Evolutionary conservation across 1,140 invertebrate genomes (phyloP).

Genomic region (Triops longicaudatus): DNA sequence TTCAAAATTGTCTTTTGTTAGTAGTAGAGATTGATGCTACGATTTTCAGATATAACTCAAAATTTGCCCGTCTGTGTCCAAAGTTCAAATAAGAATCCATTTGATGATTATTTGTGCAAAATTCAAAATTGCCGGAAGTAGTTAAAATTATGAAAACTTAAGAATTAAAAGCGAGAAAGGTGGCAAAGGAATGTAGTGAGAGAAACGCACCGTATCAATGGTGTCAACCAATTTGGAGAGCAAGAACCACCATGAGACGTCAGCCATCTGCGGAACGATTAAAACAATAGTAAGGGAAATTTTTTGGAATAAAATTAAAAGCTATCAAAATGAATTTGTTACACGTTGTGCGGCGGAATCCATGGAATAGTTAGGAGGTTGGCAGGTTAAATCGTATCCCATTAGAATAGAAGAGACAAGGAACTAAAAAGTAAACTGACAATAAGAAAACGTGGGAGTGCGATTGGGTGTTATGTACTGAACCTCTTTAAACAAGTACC

Average conservation of each 20-base stretch:
- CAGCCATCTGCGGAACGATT: slow-evolving; percentile 64
- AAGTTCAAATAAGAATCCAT: too few species aligned
- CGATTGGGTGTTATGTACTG: slow-evolving; percentile 25
- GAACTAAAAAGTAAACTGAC: slow-evolving; percentile 32
- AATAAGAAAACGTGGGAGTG: slow-evolving; percentile 24
- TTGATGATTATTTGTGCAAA: too few species aligned
- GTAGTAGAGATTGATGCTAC: too few species aligned
- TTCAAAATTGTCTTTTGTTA: too few species aligned
- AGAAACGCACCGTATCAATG: slow-evolving; percentile 59
- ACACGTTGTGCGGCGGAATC: slow-evolving; percentile 63
- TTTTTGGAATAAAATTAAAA: neutral
- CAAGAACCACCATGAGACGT: slow-evolving; percentile 94
- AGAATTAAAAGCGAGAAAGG: too few species aligned
- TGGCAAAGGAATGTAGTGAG: neutral
- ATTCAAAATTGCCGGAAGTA: too few species aligned
- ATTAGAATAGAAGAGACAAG: slow-evolving; percentile 34
- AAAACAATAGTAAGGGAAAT: slow-evolving; percentile 14
- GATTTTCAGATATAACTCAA: too few species aligned
- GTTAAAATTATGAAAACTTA: too few species aligned
- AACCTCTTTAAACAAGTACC: slow-evolving; percentile 40
- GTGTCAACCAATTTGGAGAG: slow-evolving; percentile 90
- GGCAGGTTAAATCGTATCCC: slow-evolving; percentile 72
- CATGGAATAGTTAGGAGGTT: slow-evolving; percentile 66
- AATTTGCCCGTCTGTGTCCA: too few species aligned
- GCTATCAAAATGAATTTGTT: slow-evolving; percentile 34